Evolutionary conservation across 2,113 vertebrate species (phyloP), one percentile per base, ranked within the genome.

Genomic region (Anthoscopus minutus): DNA sequence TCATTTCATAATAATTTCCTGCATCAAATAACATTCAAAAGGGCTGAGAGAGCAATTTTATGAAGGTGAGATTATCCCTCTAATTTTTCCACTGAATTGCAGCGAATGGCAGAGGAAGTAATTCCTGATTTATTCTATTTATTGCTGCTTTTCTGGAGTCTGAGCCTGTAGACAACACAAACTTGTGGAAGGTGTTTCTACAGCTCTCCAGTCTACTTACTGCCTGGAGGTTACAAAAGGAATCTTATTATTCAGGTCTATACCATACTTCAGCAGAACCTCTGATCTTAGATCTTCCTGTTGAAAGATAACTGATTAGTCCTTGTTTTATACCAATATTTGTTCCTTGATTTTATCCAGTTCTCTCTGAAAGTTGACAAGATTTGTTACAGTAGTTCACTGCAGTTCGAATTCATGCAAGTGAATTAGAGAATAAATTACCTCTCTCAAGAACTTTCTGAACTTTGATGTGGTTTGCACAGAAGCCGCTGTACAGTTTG

Each of bases 401-500:
- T 62, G 67, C 44, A 44, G 22, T n/a, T 92, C 60, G 60, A 81
- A 62, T 44, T 92, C 40, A 61, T 30, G 58, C 15, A 81, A 72
- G 47, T 30, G 3, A 86, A 89, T 78, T 82, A 71, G 37, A 93
- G 13, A 92, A 54, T 16, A 45, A 38, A 87, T 97, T 98, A 99
- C 99, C 99, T 99, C 98, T 98, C 96, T 99, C 99, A 25, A 99
- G 98, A 96, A 99, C 99, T 96, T 99, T 99, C 97, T 99, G 99
- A 81, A 99, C 99, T 97, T 99, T 99, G 96, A 99, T 99, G 96
- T 99, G 99, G 94, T 99, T 99, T 53, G 99, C 99, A 53, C 99
- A 99, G 97, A 99, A 99, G 70, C 99, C 99, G 31, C 99, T 99
- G 98, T 99, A 99, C 54, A 99, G 98, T 96, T 99, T 99, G 96